These are phyloP conservation scores for Solenopsis invicta DNA, from an alignment of 1,140 invertebrate genomes.

Conservation along the genomic window DNA sequence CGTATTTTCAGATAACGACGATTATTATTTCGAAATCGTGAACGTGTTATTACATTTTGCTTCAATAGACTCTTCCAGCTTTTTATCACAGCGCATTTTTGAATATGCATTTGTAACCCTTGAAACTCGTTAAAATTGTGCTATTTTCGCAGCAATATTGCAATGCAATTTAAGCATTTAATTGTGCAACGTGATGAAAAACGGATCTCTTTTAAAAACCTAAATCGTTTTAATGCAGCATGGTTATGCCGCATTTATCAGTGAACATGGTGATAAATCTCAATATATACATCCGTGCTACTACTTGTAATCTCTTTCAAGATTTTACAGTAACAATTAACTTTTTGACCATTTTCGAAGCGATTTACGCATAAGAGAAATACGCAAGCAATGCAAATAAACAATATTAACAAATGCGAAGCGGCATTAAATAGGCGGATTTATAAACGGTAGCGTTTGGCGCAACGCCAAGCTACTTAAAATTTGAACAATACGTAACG, in stretches of 20 bases:
- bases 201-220: constrained; percentile 24
- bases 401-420: constrained; percentile 48
- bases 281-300: not conserved
- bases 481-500: constrained; percentile 57
- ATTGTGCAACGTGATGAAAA: constrained; percentile 42
- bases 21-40: constrained; percentile 40
- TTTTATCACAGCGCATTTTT: constrained; percentile 30
- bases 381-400: constrained; percentile 10
- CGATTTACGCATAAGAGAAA: constrained; percentile 9
- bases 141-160: constrained; percentile 26
- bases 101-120: constrained; percentile 5
- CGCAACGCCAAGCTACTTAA: constrained; percentile 56
- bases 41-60: constrained; percentile 34
- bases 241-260: constrained; percentile 16
- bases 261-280: constrained; percentile 1
- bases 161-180: constrained; percentile 45
- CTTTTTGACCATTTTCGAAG: constrained; percentile 4
- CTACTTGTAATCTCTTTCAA: not conserved
- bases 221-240: constrained; percentile 28
- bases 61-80: constrained; percentile 30
- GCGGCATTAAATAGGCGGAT: constrained; percentile 36
- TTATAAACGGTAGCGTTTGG: constrained; percentile 45
- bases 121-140: constrained; percentile 36
- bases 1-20: constrained; percentile 50
- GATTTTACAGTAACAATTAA: not conserved